A percentile compares a stretch with the other conserved stretches of the same genome.
These are phyloP conservation scores for Elysia crispata DNA, from an alignment of 2,888 invertebrate species.

Conservation along the genomic window DNA sequence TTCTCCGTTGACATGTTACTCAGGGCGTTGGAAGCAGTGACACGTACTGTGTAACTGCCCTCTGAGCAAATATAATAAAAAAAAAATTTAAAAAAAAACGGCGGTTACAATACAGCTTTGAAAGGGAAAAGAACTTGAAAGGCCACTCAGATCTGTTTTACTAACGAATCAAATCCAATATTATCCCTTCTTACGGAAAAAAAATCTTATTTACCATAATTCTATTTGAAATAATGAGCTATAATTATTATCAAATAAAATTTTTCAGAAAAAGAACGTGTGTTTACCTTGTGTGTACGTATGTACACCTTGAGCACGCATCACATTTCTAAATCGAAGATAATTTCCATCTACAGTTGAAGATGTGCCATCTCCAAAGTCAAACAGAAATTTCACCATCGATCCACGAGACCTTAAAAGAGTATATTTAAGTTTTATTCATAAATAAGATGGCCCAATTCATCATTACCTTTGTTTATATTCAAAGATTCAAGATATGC, in stretches of 20 bases:
- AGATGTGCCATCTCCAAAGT: constrained; percentile 72
- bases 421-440: too few species aligned
- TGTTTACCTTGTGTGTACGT: constrained; percentile 59
- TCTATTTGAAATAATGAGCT: too few species aligned
- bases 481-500: too few species aligned
- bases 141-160: background rate
- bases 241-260: too few species aligned
- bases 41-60: constrained; percentile 68
- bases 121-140: too few species aligned
- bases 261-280: too few species aligned
- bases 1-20: constrained; percentile 60
- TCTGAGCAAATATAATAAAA: constrained; percentile 58
- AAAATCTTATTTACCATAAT: too few species aligned
- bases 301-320: constrained; percentile 55
- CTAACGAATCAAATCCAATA: background rate
- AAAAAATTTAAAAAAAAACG: background rate
- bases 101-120: too few species aligned
- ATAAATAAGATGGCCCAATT: too few species aligned
- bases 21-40: constrained; percentile 71
- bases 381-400: constrained; percentile 70
- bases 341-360: constrained; percentile 53
- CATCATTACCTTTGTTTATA: too few species aligned
- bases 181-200: too few species aligned
- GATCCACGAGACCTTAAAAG: constrained; percentile 59
- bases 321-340: constrained; percentile 20